These are phyloP conservation scores for Hirundichthys speculiger DNA, from an alignment of 2,113 vertebrate genomes.

Conservation along the genomic window DNA sequence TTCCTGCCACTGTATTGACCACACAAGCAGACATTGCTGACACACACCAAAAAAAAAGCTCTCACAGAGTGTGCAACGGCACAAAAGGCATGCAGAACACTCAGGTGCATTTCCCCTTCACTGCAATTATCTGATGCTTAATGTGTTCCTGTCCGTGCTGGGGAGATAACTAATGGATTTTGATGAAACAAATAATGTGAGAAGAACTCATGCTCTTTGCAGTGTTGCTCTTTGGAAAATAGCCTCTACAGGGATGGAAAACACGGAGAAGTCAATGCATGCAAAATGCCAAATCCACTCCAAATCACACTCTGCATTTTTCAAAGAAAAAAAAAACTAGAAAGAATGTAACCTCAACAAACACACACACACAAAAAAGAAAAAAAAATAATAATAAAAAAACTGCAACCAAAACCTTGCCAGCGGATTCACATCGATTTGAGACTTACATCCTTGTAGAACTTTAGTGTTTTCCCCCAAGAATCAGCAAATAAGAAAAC, in stretches of 20 bases:
- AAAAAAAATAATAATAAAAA: not conserved
- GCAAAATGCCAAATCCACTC: constrained; percentile 72
- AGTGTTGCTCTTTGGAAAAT: constrained; percentile 27
- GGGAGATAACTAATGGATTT: constrained; percentile 58
- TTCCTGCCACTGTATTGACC: constrained; percentile 40
- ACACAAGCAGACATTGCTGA: constrained; percentile 51
- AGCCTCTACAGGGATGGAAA: constrained; percentile 41
- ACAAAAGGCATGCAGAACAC: constrained; percentile 53
- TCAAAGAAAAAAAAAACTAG: constrained; percentile 9
- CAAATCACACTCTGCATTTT: constrained; percentile 52
- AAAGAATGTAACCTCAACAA: constrained; percentile 9
- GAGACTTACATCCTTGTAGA: constrained; percentile 96
- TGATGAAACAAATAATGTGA: constrained; percentile 45
- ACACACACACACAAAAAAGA: constrained; percentile 16
- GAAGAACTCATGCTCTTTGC: constrained; percentile 52
- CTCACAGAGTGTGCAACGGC: constrained; percentile 10
- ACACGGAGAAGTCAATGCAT: constrained; percentile 62
- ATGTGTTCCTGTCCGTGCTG: constrained; percentile 53
- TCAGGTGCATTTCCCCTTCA: constrained; percentile 53
- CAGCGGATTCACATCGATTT: constrained; percentile 42
- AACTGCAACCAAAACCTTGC: constrained; percentile 23
- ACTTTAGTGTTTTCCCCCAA: constrained; percentile 91
- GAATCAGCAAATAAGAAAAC: constrained; percentile 85
- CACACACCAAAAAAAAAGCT: constrained; percentile 44
- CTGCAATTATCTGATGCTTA: constrained; percentile 40